A percentile compares a stretch with the other conserved stretches of the same genome.
phyloP scores from a whole-genome alignment of 2,797 vertebrate species.

The Darevskia nairensis region DNA sequence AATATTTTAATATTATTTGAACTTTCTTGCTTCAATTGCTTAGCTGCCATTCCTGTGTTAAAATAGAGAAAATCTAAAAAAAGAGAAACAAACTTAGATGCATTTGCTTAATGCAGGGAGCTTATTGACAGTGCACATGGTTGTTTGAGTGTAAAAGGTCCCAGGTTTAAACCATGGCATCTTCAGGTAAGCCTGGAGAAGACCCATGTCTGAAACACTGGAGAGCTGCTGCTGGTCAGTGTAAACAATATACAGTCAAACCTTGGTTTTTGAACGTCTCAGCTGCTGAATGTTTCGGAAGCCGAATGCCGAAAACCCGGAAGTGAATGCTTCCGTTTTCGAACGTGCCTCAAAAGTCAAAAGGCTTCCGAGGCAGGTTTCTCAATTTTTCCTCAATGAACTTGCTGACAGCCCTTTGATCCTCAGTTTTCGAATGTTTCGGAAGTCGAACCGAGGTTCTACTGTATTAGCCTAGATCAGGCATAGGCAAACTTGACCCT shows the following conservation, averaged over 20 bases:
- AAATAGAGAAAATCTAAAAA: neutral
- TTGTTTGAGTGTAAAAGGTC: neutral
- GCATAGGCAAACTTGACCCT: too few species aligned
- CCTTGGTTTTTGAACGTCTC: too few species aligned
- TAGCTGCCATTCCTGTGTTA: neutral
- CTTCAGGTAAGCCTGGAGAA: neutral
- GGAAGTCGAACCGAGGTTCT: too few species aligned
- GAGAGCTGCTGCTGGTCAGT: too few species aligned
- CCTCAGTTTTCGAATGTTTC: too few species aligned
- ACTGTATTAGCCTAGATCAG: too few species aligned
- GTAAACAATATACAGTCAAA: too few species aligned
- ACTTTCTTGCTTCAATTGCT: neutral
- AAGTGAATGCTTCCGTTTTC: neutral
- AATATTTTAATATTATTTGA: neutral
- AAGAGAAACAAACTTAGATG: neutral
- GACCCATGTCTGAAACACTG: neutral
- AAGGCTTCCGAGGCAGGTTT: too few species aligned
- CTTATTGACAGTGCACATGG: neutral
- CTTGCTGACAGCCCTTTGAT: too few species aligned
- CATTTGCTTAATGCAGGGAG: neutral
- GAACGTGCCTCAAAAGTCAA: too few species aligned
- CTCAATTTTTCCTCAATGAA: too few species aligned
- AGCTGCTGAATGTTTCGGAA: too few species aligned
- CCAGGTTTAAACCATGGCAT: neutral
- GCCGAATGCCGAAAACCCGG: rapidly evolving